Evolutionary conservation across 2,888 invertebrate species (phyloP), one percentile per base, ranked within the genome.

Genomic region (Scelioninae gen. 2): DNA sequence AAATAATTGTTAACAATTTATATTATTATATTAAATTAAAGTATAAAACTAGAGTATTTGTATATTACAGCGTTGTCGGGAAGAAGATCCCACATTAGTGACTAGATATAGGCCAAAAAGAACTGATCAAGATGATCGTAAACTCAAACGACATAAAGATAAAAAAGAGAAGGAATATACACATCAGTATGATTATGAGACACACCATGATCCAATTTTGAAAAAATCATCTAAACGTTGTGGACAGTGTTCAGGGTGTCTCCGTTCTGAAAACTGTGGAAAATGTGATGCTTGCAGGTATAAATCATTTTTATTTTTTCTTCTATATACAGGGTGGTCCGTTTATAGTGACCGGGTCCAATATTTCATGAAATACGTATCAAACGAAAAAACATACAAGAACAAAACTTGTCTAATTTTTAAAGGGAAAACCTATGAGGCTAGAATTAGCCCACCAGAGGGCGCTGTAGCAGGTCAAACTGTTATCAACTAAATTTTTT

Each of bases 231-330:
- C 85, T 0, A 89, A 88, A 81, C 88, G 91, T 61, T 95, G 94
- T 82, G 94, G 94, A 0, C 90, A 90, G 68, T 95, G 95, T 82
- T 90, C 90, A 76, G 93, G 93, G 0, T 95, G 95, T 81, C 87
- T 90, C 39, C 87, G 90, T 61, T 89, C 87, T 0, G 91, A 92
- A 78, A 92, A 93, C 82, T 93, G 93, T 85, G 92, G 91, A 0
- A 87, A 90, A 78, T 93, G 93, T 83, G 92, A 92, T 75, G 88
- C 88, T 15, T 91, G 90, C 81, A 88, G 90, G 85, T 90, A 88
- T 1, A 43, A 76, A 35, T 39, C 16, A 33, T 50, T 25, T 16
- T 19, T 5, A n/a, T 10, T 28, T 45, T 58, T 10, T 10, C 15
- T 10, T 31, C n/a, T n/a, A n/a, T n/a, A n/a, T n/a, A n/a, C n/a